Conservation (phyloP, 23 tunicate species). For the Styela clava region DNA sequence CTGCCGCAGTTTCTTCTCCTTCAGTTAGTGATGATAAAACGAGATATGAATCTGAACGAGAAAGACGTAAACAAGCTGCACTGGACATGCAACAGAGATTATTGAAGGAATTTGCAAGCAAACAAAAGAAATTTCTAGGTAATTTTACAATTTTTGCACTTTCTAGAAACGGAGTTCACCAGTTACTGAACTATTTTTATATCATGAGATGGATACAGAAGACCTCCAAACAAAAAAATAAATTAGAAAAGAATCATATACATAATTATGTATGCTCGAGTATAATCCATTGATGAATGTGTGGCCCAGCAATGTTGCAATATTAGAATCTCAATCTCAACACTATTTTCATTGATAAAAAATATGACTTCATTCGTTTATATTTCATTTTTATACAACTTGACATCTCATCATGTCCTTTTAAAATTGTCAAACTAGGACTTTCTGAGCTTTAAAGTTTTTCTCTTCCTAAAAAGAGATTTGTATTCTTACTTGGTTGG, state of each 20-base stretch:
- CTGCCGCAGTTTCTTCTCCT: background rate
- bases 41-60: conserved; percentile 15
- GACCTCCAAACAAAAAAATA: background rate
- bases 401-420: too few species aligned
- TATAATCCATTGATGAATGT: too few species aligned
- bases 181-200: background rate
- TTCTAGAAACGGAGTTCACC: background rate
- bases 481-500: too few species aligned
- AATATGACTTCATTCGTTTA: too few species aligned
- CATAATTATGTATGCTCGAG: too few species aligned
- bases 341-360: too few species aligned
- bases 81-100: conserved; percentile 42
- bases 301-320: too few species aligned
- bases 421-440: too few species aligned
- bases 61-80: conserved; percentile 44
- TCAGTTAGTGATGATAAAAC: background rate
- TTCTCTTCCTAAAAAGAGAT: too few species aligned
- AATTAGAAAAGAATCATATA: background rate
- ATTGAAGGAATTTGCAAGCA: conserved; percentile 45
- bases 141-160: background rate
- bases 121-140: conserved; percentile 73
- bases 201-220: background rate
- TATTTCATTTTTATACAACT: too few species aligned
- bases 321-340: too few species aligned
- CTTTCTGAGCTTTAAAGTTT: too few species aligned